These are phyloP conservation scores for Trachelus stipa DNA, from an alignment of 2,888 invertebrate species.

Conservation along the genomic window DNA sequence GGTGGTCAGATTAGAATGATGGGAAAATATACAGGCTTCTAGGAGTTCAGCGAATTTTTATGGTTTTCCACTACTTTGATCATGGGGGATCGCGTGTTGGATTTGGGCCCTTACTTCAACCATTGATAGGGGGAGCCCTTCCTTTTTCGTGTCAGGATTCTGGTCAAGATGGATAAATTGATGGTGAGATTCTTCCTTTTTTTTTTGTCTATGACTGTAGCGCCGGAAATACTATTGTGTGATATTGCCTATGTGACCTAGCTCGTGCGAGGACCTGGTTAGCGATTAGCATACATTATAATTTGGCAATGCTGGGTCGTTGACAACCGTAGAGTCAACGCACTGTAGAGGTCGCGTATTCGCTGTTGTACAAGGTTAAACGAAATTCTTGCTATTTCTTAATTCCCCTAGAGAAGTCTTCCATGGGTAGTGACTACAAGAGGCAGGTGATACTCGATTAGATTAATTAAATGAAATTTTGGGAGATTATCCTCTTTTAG, in stretches of 20 bases:
- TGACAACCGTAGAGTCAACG: not conserved
- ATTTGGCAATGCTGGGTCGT: constrained; percentile 5
- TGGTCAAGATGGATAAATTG: not conserved
- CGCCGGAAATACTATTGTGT: not conserved
- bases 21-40: not conserved
- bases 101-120: not conserved
- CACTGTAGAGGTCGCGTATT: not conserved
- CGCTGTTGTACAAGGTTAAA: not conserved
- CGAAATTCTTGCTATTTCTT: constrained; percentile 1
- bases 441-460: not conserved
- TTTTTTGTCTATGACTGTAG: not conserved
- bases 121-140: not conserved
- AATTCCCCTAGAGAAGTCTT: not conserved
- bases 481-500: not conserved
- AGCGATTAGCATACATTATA: not conserved
- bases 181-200: not conserved
- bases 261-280: not conserved
- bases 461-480: not conserved
- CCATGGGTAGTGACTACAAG: not conserved
- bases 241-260: not conserved
- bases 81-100: not conserved
- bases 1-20: not conserved
- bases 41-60: not conserved
- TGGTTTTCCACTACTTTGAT: not conserved
- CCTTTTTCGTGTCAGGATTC: not conserved